phyloP scores from a whole-genome alignment of 1,140 invertebrate species.

The Drosophila takahashii region DNA sequence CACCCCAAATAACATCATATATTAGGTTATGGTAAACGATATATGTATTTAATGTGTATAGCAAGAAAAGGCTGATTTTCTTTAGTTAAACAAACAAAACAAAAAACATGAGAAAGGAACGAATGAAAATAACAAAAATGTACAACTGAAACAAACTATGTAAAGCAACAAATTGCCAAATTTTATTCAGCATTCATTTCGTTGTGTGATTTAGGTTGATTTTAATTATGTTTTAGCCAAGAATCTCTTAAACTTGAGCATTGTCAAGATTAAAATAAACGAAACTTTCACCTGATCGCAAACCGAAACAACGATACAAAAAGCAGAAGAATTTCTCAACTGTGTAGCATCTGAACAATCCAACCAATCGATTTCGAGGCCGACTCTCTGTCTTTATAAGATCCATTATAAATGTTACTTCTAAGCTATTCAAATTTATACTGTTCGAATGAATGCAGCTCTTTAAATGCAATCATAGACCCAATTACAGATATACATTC shows the following conservation, averaged over 20 bases:
- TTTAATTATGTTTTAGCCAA: slow-evolving; percentile 18
- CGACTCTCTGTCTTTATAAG: slow-evolving; percentile 7
- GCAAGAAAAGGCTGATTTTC: slow-evolving; percentile 82
- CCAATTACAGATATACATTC: slow-evolving; percentile 33
- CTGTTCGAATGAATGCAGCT: slow-evolving; percentile 11
- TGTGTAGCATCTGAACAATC: slow-evolving; percentile 37
- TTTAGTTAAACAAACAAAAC: slow-evolving; percentile 66
- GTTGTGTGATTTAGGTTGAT: slow-evolving; percentile 35
- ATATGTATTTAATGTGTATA: slow-evolving; percentile 76
- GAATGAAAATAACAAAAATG: slow-evolving; percentile 24
- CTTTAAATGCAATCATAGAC: slow-evolving; percentile 41
- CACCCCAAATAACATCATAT: slow-evolving; percentile 23
- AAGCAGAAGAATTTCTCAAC: slow-evolving; percentile 4
- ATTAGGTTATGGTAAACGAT: slow-evolving; percentile 36
- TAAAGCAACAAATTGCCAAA: slow-evolving; percentile 81
- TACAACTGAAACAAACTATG: slow-evolving; percentile 52
- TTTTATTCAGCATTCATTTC: slow-evolving; percentile 64
- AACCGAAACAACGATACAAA: slow-evolving; percentile 37
- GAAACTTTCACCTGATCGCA: slow-evolving; percentile 32
- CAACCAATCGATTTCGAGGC: slow-evolving; percentile 19
- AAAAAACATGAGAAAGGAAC: slow-evolving; percentile 38
- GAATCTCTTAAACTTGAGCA: slow-evolving; percentile 47
- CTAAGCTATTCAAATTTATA: slow-evolving; percentile 12
- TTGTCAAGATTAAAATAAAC: slow-evolving; percentile 42
- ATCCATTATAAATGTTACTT: slow-evolving; percentile 9